Percentiles rank a stretch among this genome's conserved stretches.
These are phyloP conservation scores for Cossypha niveicapilla DNA, from an alignment of 2,797 vertebrate genomes.

Conservation along the genomic window DNA sequence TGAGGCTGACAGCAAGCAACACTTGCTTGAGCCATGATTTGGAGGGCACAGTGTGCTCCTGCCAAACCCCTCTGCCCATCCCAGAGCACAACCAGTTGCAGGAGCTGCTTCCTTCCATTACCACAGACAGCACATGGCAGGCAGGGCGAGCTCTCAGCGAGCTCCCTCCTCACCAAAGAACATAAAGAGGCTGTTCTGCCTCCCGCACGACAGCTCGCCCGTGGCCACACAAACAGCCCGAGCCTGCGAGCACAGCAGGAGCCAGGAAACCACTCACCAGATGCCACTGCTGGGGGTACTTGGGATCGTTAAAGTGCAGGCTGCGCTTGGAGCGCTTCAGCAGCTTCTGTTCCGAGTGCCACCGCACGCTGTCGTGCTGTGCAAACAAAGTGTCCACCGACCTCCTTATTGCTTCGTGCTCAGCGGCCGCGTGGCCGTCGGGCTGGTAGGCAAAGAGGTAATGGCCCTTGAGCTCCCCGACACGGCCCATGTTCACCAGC, in stretches of 20 bases:
- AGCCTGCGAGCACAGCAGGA: background rate
- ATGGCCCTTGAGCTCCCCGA: constrained; percentile 89
- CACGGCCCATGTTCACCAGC: constrained; percentile 87
- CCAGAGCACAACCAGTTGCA: fast-evolving
- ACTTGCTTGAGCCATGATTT: fast-evolving
- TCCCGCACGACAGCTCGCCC: fast-evolving
- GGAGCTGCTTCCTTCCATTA: background rate
- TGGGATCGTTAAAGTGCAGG: constrained; percentile 92
- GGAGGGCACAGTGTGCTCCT: fast-evolving
- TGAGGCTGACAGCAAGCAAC: fast-evolving
- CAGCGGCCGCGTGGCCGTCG: fast-evolving
- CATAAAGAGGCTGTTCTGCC: background rate
- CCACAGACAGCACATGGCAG: fast-evolving
- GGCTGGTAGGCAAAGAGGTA: constrained; percentile 83
- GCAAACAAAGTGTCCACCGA: constrained; percentile 75
- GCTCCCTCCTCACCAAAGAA: background rate
- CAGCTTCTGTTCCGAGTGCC: constrained; percentile 88
- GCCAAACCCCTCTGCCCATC: background rate
- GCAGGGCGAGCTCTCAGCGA: fast-evolving
- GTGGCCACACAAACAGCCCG: fast-evolving
- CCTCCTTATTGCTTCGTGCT: constrained; percentile 24
- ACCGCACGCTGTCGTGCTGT: constrained; percentile 83
- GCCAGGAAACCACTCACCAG: constrained; percentile 79
- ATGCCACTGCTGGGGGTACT: constrained; percentile 93
- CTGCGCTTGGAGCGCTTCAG: constrained; percentile 90